Conservation (phyloP, 2,113 vertebrate genomes). For the Ctenodactylus gundi region DNA sequence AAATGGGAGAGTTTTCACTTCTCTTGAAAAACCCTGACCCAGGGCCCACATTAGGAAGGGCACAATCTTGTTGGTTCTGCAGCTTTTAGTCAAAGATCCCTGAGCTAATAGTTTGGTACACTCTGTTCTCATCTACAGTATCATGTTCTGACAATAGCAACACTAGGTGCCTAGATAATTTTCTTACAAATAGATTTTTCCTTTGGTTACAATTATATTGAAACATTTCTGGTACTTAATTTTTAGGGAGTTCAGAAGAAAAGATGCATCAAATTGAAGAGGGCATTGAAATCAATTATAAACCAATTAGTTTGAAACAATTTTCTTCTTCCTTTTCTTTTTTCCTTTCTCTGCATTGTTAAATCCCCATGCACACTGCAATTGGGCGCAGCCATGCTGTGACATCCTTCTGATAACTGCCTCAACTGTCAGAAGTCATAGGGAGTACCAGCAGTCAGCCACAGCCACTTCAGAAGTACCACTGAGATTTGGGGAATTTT, state of each 20-base stretch:
- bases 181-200: neutral
- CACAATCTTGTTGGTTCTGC: neutral
- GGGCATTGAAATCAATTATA: conserved; percentile 34
- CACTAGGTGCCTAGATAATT: neutral
- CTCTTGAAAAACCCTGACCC: neutral
- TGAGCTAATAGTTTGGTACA: neutral
- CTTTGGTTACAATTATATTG: neutral
- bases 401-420: neutral
- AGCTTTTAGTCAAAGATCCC: neutral
- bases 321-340: neutral
- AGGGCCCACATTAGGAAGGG: neutral
- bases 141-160: neutral
- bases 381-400: conserved; percentile 13
- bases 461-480: neutral
- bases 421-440: neutral
- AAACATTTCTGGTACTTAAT: conserved; percentile 19
- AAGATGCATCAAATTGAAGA: neutral
- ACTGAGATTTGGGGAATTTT: neutral
- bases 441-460: neutral
- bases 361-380: neutral
- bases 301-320: neutral
- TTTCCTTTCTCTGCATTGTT: neutral
- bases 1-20: neutral
- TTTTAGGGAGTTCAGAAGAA: conserved; percentile 6
- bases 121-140: neutral